Evolutionary conservation across 2,113 vertebrate genomes (phyloP), one percentile per base, ranked within the genome.

Genomic region (Leucopsar rothschildi): DNA sequence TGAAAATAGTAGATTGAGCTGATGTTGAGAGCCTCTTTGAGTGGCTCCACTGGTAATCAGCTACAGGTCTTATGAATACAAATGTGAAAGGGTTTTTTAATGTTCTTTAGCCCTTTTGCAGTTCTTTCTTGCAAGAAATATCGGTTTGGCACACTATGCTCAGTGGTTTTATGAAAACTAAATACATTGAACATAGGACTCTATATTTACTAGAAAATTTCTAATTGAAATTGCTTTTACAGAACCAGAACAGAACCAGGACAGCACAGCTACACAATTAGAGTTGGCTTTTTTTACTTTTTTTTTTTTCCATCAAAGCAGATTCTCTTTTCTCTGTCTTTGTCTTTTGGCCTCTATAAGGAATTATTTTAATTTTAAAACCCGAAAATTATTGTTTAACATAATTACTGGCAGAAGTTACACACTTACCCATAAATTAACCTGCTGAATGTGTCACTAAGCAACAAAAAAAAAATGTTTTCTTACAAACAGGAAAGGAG

Each of bases 401-500:
- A 2, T 10, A 29, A 14, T 37, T 75, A 1, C 29, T 65, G 40
- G 10, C 23, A 71, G 52, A 73, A 91, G 81, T 63, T 12, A n/a
- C 18, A 33, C 8, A 14, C 71, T 92, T 66, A 29, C 53, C 35
- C 76, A 4, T 49, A 60, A 85, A 76, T 60, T 90, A 50, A 56
- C 10, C 15, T 73, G 13, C 4, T 0, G 0, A 29, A 12, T 45
- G 3, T 79, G 13, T 42, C 37, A 60, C 28, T 53, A 11, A 69
- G 20, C 40, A 64, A 64, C 15, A 20, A 71, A 15, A 68, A 68
- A 59, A 66, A 39, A 7, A 40, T 5, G 2, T 19, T n/a, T 76
- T 75, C 22, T 45, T 50, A 37, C 17, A 83, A 64, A 40, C 7
- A 57, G 17, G 17, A 88, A 53, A 68, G 27, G 8, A 76, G 16